Evolutionary conservation across 2,113 vertebrate species (phyloP), one percentile per base, ranked within the genome.

Genomic region (Thamnophis sirtalis): DNA sequence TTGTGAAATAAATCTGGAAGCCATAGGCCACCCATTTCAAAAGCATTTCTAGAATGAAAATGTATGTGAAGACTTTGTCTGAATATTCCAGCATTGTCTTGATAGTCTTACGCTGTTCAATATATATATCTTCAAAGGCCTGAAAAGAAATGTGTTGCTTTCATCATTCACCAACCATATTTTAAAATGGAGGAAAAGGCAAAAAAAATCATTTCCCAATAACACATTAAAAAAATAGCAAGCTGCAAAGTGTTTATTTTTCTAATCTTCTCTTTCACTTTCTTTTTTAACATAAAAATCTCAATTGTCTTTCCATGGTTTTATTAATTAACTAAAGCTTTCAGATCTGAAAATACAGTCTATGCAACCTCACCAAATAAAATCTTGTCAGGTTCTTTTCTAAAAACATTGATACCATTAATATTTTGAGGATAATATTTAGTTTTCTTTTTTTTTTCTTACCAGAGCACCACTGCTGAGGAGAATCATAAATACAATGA

Each of bases 401-500:
- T 8, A 63, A 85, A 21, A 86, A 13, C 28, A 68, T 53, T 53
- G 48, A 85, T 38, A 28, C 22, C 17, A 22, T 21, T n/a, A 73
- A 88, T 1, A 55, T 53, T 73, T 92, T 50, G 51, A 58, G 26
- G 53, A 86, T 49, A 33, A n/a, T 48, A 17, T 28, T 85, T 73
- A 54, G 19, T 87, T 80, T 80, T 43, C 4, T 86, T 38, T 87
- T 9, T 38, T 43, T 88, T 89, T 88, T 97, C 98, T 98, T 94
- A 99, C 99, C 97, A 99, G 96, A 22, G 99, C 99, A 87, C 99
- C 99, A 84, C 99, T 99, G 97, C 99, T 99, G 38, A 99, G 98
- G 89, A 99, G 98, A 94, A 99, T 99, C 99, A 99, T 99, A 96
- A 99, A 99, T 95, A 99, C 98, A 95, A 99, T 99, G 97, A 99